These are phyloP conservation scores for Hirudo medicinalis DNA, from an alignment of 1,140 invertebrate genomes.

Conservation along the genomic window DNA sequence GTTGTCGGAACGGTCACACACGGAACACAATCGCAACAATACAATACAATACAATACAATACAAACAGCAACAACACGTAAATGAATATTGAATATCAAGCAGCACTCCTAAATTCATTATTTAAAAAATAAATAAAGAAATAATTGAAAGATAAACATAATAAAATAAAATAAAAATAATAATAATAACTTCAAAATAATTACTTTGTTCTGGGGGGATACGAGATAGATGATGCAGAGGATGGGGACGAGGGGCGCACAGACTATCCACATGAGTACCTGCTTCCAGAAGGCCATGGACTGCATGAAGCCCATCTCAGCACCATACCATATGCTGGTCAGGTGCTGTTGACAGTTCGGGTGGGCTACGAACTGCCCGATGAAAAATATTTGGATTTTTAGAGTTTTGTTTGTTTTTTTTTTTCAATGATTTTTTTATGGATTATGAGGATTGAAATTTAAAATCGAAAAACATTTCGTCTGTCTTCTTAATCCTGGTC, in stretches of 20 bases:
- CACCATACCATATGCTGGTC: conserved; percentile 96
- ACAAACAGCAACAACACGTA: too few species aligned
- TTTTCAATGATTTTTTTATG: too few species aligned
- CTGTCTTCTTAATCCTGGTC: too few species aligned
- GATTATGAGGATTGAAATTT: too few species aligned
- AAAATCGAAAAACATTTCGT: too few species aligned
- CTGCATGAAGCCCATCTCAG: conserved; percentile 78
- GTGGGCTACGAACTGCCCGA: conserved; percentile 83
- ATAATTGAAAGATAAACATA: neutral
- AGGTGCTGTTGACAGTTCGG: conserved; percentile 95
- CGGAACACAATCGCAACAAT: too few species aligned
- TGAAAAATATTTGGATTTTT: neutral
- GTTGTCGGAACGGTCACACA: neutral
- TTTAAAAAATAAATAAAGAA: too few species aligned
- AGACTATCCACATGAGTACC: conserved; percentile 75
- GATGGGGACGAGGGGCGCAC: conserved; percentile 82
- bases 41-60: too few species aligned
- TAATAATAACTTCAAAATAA: conserved; percentile 32
- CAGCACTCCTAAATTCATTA: too few species aligned
- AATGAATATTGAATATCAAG: too few species aligned
- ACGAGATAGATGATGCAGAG: conserved; percentile 83
- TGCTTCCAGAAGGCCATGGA: conserved; percentile 47
- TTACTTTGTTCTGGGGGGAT: conserved; percentile 74
- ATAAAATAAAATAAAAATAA: conserved; percentile 1
- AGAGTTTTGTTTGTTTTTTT: neutral